Evolutionary conservation across 2,113 vertebrate genomes (phyloP).

Genomic region (Stercorarius parasiticus): DNA sequence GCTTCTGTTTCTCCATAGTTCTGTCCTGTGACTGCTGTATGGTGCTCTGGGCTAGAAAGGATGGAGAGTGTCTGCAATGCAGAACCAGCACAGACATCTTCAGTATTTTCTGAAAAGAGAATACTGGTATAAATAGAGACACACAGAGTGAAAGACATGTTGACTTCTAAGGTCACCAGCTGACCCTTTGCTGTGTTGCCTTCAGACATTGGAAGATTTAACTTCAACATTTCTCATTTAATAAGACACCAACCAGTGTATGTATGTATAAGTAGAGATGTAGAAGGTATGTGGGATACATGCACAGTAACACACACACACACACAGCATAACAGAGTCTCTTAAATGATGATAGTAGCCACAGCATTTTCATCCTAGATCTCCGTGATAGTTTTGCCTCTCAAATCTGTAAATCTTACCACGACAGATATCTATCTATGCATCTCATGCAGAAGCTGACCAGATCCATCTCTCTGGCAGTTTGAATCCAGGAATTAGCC

Average conservation of each 20-base stretch:
- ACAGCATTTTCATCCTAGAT: neutral
- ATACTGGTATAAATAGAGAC: neutral
- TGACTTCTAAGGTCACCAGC: neutral
- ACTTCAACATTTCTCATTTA: neutral
- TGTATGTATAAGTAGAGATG: neutral
- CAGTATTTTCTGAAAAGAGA: neutral
- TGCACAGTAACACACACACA: neutral
- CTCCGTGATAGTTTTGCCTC: neutral
- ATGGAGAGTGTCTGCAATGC: neutral
- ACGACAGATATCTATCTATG: neutral
- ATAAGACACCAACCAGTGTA: neutral
- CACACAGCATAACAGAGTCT: neutral
- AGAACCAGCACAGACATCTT: neutral
- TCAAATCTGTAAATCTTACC: neutral
- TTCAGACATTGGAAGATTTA: neutral
- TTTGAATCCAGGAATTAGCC: neutral
- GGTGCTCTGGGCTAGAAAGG: neutral
- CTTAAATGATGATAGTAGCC: neutral
- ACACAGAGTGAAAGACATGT: accelerated
- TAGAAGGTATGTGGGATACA: neutral
- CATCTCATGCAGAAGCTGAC: neutral
- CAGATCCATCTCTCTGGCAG: neutral
- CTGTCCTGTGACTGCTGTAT: neutral
- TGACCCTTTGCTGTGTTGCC: neutral
- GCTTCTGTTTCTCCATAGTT: neutral